Base-by-base conservation (phyloP, 1,140 invertebrate species). In the Aphidius ervi region DNA sequence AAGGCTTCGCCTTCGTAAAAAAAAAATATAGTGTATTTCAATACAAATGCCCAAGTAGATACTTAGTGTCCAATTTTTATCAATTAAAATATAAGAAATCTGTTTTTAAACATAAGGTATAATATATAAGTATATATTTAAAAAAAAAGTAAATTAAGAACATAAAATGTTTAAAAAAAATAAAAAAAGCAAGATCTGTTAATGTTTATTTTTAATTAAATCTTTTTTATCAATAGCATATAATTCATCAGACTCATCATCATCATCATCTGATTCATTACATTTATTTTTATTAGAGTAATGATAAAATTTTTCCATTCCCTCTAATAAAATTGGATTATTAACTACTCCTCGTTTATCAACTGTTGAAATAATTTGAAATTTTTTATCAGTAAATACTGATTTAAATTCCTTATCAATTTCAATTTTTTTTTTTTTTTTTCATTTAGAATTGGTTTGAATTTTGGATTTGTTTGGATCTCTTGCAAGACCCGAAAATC, bases 321-420 rank as follows among this genome's bases (percentile, higher is more conserved):
- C 88, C 76, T 97, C 93, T 41, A 84, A 84, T 9, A 90, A 88
- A 5, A 86, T 86, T 68, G 88, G 83, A 71, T 88, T 87, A 0
- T 92, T 68, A 5, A 91, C 91, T 65, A 90, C 79, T 16, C 97
- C 97, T 67, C 95, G 84, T 82, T 97, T 97, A 78, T 99, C 96
- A 31, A 96, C 85, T 1, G 87, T 89, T 73, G 91, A 94, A 78
- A 93, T 93, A 1, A 92, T 82, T 76, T 91, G 87, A 73, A 97
- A 97, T 54, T 88, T 87, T 65, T 93, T 86, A 77, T 93, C 89
- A 64, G 86, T 88, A 70, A 99, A 95, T 91, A 98, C 95, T 56
- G 87, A 87, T 74, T 94, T 83, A 78, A 99, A 99, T 41, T 97
- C 83, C 78, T 93, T 91, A 72, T 99, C 97, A 65, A 99, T 94